Evolutionary conservation across 2,888 invertebrate species (phyloP).

Genomic region (Keiferia lycopersicella): DNA sequence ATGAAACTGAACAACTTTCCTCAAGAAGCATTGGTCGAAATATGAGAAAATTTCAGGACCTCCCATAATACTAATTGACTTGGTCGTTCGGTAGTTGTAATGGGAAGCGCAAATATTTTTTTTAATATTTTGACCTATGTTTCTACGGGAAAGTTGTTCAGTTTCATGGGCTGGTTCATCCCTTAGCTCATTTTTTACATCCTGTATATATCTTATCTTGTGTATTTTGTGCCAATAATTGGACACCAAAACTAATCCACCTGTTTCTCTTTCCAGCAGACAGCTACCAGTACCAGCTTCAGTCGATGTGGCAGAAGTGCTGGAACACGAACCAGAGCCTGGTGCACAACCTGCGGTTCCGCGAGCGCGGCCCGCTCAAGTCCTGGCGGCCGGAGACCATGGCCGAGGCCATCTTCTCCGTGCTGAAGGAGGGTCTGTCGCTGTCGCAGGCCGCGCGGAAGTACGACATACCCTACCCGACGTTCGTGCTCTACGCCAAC

Average conservation of each 20-base stretch:
- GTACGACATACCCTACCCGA: constrained; percentile 97
- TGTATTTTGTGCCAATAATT: not conserved
- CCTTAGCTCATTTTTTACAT: too few species aligned
- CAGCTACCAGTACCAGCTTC: constrained; percentile 97
- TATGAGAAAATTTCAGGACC: too few species aligned
- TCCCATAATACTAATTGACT: too few species aligned
- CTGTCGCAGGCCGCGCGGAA: constrained; percentile 95
- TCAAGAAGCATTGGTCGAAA: too few species aligned
- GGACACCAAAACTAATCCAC: constrained; percentile 38
- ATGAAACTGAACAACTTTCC: too few species aligned
- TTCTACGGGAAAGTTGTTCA: too few species aligned
- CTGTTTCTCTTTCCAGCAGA: constrained; percentile 85
- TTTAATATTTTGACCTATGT: too few species aligned
- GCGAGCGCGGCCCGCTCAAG: constrained; percentile 94
- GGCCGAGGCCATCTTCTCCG: constrained; percentile 97
- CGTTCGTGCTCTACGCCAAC: constrained; percentile 95
- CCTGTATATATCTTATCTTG: too few species aligned
- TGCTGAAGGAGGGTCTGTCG: constrained; percentile 93
- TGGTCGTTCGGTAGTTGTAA: too few species aligned
- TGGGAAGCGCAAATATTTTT: too few species aligned
- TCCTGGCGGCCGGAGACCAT: constrained; percentile 97
- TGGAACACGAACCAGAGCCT: constrained; percentile 96
- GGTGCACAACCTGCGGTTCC: constrained; percentile 94
- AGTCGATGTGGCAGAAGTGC: constrained; percentile 98
- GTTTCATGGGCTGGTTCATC: too few species aligned